Evolutionary conservation across 2,113 vertebrate species (phyloP), one percentile per base, ranked within the genome.

Genomic region (Eidolon helvum): DNA sequence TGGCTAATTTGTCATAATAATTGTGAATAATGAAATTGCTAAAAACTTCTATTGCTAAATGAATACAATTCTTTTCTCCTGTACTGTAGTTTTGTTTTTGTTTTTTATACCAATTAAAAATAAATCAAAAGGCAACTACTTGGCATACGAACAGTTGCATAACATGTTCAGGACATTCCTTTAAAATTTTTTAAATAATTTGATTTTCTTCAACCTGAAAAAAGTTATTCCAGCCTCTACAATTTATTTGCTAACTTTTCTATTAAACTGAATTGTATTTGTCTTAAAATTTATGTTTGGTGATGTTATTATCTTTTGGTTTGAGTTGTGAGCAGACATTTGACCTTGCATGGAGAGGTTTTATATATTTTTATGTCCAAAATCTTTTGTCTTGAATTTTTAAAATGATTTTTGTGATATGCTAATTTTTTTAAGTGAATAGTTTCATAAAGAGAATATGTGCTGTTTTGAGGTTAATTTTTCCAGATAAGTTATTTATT

Each of bases 321-420:
- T 97, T 97, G 26, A 91, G 6, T 74, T 96, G 45, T 69, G 22
- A 59, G 8, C 24, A 19, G 69, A 4, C 14, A 0, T 91, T 12
- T 79, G 15, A 83, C 45, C 10, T 38, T 66, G 35, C 26, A 48
- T 78, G 10, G 63, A n/a, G 85, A 87, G 35, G 59, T 72, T 74
- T 82, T 90, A 40, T 0, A 0, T 66, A 33, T 65, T 74, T 88
- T 97, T 89, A 83, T 30, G 40, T 33, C 22, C 8, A 91, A 38
- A 18, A 48, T 48, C 15, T 15, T 63, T 94, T 94, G 14, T 97
- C 30, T 69, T 94, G 30, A 91, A 95, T 80, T 86, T 80, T 69
- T 10, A 74, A 72, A 91, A 59, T 72, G 85, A 80, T 75, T 59
- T 61, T 69, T 75, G 79, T 71, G 45, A 72, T 5, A 43, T 10